A percentile compares a stretch with the other conserved stretches of the same genome.
Conservation (phyloP, 2,113 vertebrate genomes). For the Asarcornis scutulata region DNA sequence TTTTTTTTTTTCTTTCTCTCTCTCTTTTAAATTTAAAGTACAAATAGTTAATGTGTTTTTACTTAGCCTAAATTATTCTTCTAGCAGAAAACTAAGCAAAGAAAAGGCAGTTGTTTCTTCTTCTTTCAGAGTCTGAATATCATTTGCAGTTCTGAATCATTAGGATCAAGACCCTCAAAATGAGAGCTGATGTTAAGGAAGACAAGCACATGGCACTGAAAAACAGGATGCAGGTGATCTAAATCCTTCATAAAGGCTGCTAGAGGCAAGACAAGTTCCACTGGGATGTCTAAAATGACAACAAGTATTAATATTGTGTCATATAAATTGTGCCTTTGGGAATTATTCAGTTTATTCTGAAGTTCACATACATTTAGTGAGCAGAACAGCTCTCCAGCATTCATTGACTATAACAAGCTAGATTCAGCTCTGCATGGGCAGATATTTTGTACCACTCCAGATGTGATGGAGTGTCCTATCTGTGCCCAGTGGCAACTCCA, state of each 20-base stretch:
- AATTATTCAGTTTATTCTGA: neutral
- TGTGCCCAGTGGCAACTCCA: neutral
- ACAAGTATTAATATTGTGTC: neutral
- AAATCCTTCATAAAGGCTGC: neutral
- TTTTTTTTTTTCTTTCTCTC: neutral
- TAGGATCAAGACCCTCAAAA: neutral
- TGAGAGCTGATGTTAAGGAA: neutral
- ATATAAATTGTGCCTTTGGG: neutral
- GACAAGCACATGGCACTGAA: neutral
- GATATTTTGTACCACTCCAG: neutral
- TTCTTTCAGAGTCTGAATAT: neutral
- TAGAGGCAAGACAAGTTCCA: neutral
- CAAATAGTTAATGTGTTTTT: constrained; percentile 43
- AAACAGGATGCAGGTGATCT: neutral
- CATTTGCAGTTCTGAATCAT: neutral
- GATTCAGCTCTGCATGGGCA: neutral
- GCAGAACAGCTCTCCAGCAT: neutral
- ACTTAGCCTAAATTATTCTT: constrained; percentile 45
- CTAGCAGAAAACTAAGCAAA: constrained; percentile 30
- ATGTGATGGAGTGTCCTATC: neutral
- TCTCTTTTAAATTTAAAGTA: constrained; percentile 9
- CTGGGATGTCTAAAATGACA: neutral
- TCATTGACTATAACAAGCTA: neutral
- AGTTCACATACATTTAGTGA: neutral
- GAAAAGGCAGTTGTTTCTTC: neutral